Conservation (phyloP, 2,888 invertebrate species). For the Sesia apiformis region DNA sequence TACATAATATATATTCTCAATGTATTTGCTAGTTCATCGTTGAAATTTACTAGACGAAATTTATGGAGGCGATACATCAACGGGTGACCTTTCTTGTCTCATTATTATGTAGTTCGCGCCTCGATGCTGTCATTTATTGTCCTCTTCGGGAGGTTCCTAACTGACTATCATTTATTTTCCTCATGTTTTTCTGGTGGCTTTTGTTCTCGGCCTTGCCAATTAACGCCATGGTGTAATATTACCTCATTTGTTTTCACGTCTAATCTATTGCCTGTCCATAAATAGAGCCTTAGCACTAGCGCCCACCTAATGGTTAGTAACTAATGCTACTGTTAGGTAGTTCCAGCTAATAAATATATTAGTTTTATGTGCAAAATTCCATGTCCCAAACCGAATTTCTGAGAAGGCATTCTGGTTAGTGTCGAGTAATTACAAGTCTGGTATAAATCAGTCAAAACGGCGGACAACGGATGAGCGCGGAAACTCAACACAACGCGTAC, state of each 20-base stretch:
- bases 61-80: slow-evolving; percentile 26
- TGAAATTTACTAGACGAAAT: slow-evolving; percentile 9
- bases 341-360: neutral
- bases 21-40: neutral
- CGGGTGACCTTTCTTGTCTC: slow-evolving; percentile 27
- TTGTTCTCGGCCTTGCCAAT: neutral
- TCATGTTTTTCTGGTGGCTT: slow-evolving; percentile 17
- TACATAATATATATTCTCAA: too few relatives aligned
- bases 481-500: too few relatives aligned
- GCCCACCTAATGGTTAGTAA: too few relatives aligned
- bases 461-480: slow-evolving; percentile 5
- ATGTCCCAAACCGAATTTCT: slow-evolving; percentile 6
- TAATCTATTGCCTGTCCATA: neutral
- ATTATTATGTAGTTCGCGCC: slow-evolving; percentile 32
- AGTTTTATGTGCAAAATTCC: neutral
- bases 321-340: neutral
- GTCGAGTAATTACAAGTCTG: slow-evolving; percentile 19
- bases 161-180: slow-evolving; percentile 26
- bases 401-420: slow-evolving; percentile 10
- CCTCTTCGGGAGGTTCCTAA: slow-evolving; percentile 11
- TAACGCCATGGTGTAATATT: neutral
- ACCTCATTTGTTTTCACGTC: neutral
- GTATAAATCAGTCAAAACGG: slow-evolving; percentile 24
- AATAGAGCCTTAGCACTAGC: neutral
- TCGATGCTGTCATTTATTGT: slow-evolving; percentile 23